Conservation (phyloP, 2,797 vertebrate genomes). For the Anguilla marmorata region DNA sequence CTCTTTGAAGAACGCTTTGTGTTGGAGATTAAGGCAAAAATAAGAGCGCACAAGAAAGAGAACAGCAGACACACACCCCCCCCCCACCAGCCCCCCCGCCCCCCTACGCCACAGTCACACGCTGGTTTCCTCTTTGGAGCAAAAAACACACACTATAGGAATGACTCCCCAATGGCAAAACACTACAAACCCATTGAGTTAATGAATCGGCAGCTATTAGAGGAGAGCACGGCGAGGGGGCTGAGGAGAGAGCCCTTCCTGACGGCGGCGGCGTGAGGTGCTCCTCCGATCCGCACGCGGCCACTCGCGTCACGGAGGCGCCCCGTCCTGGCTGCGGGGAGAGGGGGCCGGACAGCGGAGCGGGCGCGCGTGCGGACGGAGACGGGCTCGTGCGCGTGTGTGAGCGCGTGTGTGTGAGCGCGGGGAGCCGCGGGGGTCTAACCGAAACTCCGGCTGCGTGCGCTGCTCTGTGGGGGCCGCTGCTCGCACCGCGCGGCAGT, state of each 20-base stretch:
- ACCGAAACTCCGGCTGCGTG: constrained; percentile 25
- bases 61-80: neutral
- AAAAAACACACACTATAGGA: constrained; percentile 20
- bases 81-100: neutral
- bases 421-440: constrained; percentile 31
- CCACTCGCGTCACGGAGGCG: neutral
- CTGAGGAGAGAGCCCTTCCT: constrained; percentile 4
- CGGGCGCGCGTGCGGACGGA: neutral
- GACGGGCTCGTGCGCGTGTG: neutral
- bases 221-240: constrained; percentile 10
- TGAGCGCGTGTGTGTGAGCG: no score
- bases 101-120: neutral
- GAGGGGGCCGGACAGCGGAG: neutral
- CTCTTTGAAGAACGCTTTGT: neutral
- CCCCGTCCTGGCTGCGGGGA: neutral
- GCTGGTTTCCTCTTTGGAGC: constrained; percentile 33
- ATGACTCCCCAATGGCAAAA: constrained; percentile 31
- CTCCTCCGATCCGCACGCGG: neutral
- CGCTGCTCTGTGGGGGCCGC: constrained; percentile 11
- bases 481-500: constrained; percentile 32
- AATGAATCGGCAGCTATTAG: constrained; percentile 34
- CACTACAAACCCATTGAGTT: constrained; percentile 34
- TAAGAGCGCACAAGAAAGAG: constrained; percentile 1
- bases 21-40: constrained; percentile 9
- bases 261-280: neutral